These are phyloP conservation scores for Ischnura elegans DNA, from an alignment of 2,888 invertebrate species.

Conservation along the genomic window DNA sequence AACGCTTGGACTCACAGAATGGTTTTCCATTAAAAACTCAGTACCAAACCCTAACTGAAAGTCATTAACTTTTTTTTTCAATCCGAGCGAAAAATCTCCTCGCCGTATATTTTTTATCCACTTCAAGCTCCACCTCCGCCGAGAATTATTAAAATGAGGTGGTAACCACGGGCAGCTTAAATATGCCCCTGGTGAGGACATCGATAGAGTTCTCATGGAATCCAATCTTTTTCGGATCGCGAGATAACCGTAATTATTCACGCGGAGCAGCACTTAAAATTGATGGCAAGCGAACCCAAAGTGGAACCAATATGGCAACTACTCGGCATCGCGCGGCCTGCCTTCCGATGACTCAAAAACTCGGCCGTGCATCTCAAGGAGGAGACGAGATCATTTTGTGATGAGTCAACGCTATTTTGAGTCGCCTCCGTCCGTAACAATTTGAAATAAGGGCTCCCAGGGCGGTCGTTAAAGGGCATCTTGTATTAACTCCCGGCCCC, in stretches of 20 bases:
- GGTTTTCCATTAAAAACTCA: not conserved
- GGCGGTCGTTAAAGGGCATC: not conserved
- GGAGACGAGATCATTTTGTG: slow-evolving; percentile 47
- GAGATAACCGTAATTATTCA: slow-evolving; percentile 2
- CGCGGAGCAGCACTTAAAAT: not conserved
- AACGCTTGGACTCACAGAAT: not conserved
- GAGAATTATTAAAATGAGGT: not conserved
- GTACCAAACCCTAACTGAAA: not conserved
- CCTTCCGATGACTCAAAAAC: slow-evolving; percentile 27
- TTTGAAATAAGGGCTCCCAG: slow-evolving; percentile 49
- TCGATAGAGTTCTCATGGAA: slow-evolving; percentile 5
- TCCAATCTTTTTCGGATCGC: not conserved
- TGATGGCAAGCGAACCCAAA: not conserved
- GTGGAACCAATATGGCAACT: not conserved
- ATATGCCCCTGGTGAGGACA: not conserved
- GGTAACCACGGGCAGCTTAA: not conserved
- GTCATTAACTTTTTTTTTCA: not conserved
- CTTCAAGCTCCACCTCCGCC: not conserved
- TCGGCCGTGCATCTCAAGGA: not conserved
- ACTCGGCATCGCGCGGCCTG: not conserved
- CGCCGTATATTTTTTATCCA: not conserved
- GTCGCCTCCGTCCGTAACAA: not conserved
- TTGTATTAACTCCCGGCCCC: not conserved
- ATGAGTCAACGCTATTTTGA: slow-evolving; percentile 62
- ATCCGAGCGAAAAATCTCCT: not conserved